Base-by-base conservation (phyloP, 2,113 vertebrate species). In the Ophiodon elongatus region DNA sequence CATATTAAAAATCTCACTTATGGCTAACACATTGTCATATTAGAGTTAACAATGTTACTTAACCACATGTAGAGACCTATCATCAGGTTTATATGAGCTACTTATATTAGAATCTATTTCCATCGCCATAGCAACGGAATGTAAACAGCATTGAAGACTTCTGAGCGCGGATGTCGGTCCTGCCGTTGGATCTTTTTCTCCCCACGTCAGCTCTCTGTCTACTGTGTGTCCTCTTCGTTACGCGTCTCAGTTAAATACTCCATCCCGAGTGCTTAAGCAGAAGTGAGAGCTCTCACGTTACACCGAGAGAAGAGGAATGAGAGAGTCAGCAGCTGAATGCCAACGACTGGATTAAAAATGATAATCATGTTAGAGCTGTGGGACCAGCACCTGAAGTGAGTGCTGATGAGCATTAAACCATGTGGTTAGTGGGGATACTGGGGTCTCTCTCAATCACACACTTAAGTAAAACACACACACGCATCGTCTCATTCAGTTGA, bases 261-360 rank as follows among this genome's bases (percentile, higher is more conserved):
- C 65, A 84, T 54, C 73, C 60, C 60, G 77, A 87, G 84, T 62
- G 65, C 70, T 86, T 76, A 50, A 64, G 64, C 72, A 80, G 47
- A 45, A 81, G 57, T 65, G 76, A 90, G 82, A 54, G 82, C 82
- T 68, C 70, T 84, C 72, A 73, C 59, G 52, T 85, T 65, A 45
- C 17, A 5, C 25, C 4, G 45, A 68, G 69, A 67, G 69, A 79
- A 71, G 9, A 0, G n/a, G 80, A 65, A 76, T 33, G 80, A 82
- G 76, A 85, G 77, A 85, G 52, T 50, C 71, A 33, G 81, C 31
- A 47, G 76, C 76, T 83, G 87, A 91, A 86, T 88, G 77, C 74
- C 62, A 88, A 86, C 54, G 47, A 66, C 47, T 45, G 83, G 85
- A 89, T 91, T 90, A 89, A 90, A 90, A 69, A 89, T 79, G 81